phyloP scores from a whole-genome alignment of 1,140 invertebrate species.

The Drosophila oshimai region DNA sequence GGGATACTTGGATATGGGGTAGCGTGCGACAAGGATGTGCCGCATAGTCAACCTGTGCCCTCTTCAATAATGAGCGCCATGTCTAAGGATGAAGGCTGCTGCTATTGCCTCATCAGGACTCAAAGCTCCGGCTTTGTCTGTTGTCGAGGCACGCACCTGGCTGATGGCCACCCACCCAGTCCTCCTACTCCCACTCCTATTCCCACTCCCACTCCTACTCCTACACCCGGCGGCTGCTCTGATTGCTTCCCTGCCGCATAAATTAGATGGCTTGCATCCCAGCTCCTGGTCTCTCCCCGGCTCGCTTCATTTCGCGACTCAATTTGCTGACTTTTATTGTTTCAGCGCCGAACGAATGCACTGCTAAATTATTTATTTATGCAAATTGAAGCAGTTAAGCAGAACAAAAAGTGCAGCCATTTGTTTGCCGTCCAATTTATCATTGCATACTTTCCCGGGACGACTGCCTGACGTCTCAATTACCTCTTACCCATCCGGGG shows the following conservation, averaged over 20 bases:
- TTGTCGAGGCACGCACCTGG: constrained; percentile 60
- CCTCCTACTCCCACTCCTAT: background rate
- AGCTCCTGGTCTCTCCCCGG: background rate
- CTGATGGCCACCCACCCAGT: background rate
- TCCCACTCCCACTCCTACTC: too few relatives aligned
- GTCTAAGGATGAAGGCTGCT: constrained; percentile 62
- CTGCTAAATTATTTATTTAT: constrained; percentile 78
- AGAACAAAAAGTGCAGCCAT: constrained; percentile 54
- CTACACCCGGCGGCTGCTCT: too few relatives aligned
- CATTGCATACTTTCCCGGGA: constrained; percentile 64
- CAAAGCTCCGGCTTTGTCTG: constrained; percentile 6
- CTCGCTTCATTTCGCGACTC: constrained; percentile 63
- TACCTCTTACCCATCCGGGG: constrained; percentile 9
- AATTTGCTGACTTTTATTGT: constrained; percentile 75
- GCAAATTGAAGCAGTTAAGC: constrained; percentile 77
- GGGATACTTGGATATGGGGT: too few relatives aligned
- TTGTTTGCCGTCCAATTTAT: constrained; percentile 65
- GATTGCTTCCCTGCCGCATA: constrained; percentile 53
- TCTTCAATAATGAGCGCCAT: constrained; percentile 75
- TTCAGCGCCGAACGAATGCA: constrained; percentile 43
- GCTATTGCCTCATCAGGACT: constrained; percentile 33
- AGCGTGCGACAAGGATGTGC: constrained; percentile 29
- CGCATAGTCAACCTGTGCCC: constrained; percentile 14
- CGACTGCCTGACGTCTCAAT: constrained; percentile 60
- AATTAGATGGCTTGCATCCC: constrained; percentile 42